Evolutionary conservation across 2,888 invertebrate genomes (phyloP).

Genomic region (Oxyteleia sp.): DNA sequence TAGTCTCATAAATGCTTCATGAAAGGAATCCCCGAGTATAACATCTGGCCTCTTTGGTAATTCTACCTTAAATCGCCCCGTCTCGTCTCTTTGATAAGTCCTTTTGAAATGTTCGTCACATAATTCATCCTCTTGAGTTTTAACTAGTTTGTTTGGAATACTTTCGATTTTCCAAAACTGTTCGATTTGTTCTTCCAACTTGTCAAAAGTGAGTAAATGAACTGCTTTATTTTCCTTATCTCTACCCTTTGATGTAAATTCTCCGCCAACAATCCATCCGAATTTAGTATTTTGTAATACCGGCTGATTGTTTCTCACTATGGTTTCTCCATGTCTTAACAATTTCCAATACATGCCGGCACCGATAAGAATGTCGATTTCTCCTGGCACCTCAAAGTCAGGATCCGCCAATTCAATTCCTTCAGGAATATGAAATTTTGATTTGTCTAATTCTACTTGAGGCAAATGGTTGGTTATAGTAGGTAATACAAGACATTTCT

Average conservation of each 20-base stretch:
- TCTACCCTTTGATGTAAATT: background rate
- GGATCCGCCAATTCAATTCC: no score
- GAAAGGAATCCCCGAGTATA: background rate
- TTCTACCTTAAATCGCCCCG: conserved; percentile 5
- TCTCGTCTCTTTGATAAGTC: conserved; percentile 15
- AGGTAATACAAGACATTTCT: conserved; percentile 15
- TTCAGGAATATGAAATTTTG: conserved; percentile 5
- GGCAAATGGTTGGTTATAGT: conserved; percentile 21
- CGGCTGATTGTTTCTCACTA: conserved; percentile 12
- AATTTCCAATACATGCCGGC: conserved; percentile 23
- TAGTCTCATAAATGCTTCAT: conserved; percentile 2
- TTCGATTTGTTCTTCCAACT: conserved; percentile 1
- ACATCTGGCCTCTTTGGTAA: conserved; percentile 1
- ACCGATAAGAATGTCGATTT: conserved; percentile 29
- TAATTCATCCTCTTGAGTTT: conserved; percentile 1
- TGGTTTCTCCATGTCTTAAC: conserved; percentile 1
- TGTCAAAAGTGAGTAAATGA: background rate
- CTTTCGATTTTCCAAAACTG: conserved; percentile 6
- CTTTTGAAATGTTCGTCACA: conserved; percentile 53
- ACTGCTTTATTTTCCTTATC: background rate
- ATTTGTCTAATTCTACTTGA: conserved; percentile 6
- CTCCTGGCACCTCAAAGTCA: conserved; percentile 5
- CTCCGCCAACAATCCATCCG: conserved; percentile 42
- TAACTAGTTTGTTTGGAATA: background rate
- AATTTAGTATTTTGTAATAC: conserved; percentile 2